A percentile compares a stretch with the other conserved stretches of the same genome.
Evolutionary conservation across 2,797 vertebrate genomes (phyloP).

Genomic region (Alauda arvensis): DNA sequence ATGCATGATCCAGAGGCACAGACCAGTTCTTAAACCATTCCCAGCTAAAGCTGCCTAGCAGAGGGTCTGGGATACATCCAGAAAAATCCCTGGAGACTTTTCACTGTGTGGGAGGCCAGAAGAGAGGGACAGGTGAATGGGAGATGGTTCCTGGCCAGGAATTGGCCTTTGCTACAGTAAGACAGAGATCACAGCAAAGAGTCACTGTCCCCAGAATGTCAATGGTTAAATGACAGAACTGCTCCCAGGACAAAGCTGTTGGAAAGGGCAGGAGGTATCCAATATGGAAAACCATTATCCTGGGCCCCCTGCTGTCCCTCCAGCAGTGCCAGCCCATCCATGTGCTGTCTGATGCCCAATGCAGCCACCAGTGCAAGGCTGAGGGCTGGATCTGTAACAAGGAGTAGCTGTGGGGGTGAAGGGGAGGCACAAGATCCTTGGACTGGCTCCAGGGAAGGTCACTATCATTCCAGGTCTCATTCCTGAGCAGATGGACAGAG

Average conservation of each 20-base stretch:
- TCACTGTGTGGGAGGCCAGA: background rate
- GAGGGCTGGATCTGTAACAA: background rate
- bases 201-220: background rate
- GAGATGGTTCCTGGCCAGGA: background rate
- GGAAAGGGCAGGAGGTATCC: background rate
- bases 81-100: background rate
- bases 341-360: rapidly evolving
- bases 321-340: background rate
- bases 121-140: background rate
- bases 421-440: background rate
- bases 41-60: background rate
- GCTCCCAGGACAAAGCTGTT: background rate
- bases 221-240: background rate
- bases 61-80: background rate
- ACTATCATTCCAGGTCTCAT: background rate
- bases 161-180: background rate
- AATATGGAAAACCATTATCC: background rate
- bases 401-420: background rate
- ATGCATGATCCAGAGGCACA: background rate
- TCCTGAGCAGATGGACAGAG: background rate
- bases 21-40: background rate
- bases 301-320: background rate
- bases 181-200: background rate
- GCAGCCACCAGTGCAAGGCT: background rate
- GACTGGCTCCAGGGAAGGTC: background rate